These are phyloP conservation scores for Eupeodes latifasciatus DNA, from an alignment of 2,888 invertebrate species.

Conservation along the genomic window DNA sequence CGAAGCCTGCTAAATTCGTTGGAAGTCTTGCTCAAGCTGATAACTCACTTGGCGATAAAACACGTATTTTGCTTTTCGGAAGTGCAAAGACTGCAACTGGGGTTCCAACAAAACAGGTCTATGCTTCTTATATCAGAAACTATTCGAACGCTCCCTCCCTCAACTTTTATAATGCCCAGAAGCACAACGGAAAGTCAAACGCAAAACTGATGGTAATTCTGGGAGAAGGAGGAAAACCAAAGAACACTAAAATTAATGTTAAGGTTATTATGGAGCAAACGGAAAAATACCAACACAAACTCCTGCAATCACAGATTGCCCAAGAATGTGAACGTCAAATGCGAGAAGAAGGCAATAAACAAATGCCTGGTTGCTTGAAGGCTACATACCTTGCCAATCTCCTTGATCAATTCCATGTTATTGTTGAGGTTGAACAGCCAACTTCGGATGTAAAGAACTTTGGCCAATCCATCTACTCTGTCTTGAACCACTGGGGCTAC, in stretches of 20 bases:
- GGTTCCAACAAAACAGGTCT: conserved; percentile 82
- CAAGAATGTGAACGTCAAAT: conserved; percentile 84
- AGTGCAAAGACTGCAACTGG: conserved; percentile 53
- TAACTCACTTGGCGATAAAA: conserved; percentile 86
- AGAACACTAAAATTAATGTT: conserved; percentile 82
- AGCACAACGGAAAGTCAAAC: conserved; percentile 85
- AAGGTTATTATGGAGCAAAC: conserved; percentile 85
- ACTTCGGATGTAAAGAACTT: conserved; percentile 84
- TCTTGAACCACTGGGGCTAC: conserved; percentile 84
- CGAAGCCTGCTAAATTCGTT: conserved; percentile 86
- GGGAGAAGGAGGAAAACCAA: conserved; percentile 84
- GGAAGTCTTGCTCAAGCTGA: conserved; percentile 85
- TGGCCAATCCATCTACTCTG: conserved; percentile 84
- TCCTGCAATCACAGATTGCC: conserved; percentile 84
- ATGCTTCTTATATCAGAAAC: conserved; percentile 81
- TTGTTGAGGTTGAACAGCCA: conserved; percentile 85
- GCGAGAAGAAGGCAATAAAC: conserved; percentile 85
- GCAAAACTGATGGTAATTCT: conserved; percentile 85
- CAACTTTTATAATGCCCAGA: conserved; percentile 86
- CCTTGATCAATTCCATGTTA: conserved; percentile 85
- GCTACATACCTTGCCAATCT: conserved; percentile 85
- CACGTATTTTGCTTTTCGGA: conserved; percentile 85
- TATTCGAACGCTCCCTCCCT: conserved; percentile 85
- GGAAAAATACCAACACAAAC: conserved; percentile 84
- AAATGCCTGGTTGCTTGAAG: conserved; percentile 86